Conservation (phyloP, 2,797 vertebrate genomes). For the Nasua narica region DNA sequence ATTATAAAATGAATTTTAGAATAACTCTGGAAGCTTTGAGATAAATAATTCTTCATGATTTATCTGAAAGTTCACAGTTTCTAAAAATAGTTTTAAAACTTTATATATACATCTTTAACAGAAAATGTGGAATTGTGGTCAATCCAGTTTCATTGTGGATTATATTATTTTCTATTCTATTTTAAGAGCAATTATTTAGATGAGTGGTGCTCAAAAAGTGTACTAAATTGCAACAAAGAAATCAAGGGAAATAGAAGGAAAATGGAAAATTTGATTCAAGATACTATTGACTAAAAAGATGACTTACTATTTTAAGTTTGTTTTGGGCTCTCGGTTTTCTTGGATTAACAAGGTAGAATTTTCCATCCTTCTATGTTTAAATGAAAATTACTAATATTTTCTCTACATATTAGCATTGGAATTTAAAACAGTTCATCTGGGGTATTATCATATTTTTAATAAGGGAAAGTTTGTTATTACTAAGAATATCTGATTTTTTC, state of each 20-base stretch:
- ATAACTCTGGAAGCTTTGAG: not conserved
- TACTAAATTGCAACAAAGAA: slow-evolving; percentile 55
- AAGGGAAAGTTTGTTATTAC: not conserved
- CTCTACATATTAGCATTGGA: slow-evolving; percentile 59
- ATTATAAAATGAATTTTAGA: not conserved
- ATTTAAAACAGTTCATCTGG: slow-evolving; percentile 52
- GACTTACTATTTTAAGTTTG: slow-evolving; percentile 68
- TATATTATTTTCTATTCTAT: not conserved
- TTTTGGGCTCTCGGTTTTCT: slow-evolving; percentile 66
- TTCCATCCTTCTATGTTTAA: slow-evolving; percentile 66
- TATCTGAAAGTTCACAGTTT: not conserved
- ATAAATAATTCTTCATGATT: not conserved
- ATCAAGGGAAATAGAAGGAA: slow-evolving; percentile 64
- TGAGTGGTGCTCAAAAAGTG: slow-evolving; percentile 52
- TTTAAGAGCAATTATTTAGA: slow-evolving; percentile 55
- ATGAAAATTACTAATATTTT: slow-evolving; percentile 69
- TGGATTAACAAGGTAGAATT: slow-evolving; percentile 69
- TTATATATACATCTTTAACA: not conserved
- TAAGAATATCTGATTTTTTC: not conserved
- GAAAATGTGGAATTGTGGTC: not conserved
- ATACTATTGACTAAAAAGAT: slow-evolving; percentile 69
- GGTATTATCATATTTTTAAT: slow-evolving; percentile 17
- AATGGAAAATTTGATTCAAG: slow-evolving; percentile 77
- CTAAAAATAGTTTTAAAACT: not conserved
- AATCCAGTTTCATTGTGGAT: not conserved